Evolutionary conservation across 2,797 vertebrate species (phyloP).

Genomic region (Urophycis tenuis): DNA sequence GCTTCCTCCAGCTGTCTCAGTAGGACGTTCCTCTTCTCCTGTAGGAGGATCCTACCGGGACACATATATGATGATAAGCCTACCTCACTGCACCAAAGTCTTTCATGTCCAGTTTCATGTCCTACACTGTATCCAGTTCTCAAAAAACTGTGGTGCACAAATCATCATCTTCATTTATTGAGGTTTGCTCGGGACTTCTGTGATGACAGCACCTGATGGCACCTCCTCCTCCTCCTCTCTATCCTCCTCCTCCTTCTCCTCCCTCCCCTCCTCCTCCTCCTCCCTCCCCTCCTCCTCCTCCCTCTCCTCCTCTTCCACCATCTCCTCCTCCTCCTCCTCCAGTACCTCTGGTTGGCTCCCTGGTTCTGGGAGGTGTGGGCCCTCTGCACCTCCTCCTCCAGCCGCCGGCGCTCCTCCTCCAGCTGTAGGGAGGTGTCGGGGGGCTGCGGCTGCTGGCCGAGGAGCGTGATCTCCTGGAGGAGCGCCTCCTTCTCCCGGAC

Average conservation of each 20-base stretch:
- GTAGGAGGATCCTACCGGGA: slow-evolving; percentile 71
- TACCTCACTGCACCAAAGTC: too few species aligned
- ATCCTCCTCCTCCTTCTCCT: too few species aligned
- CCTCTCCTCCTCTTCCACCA: too few species aligned
- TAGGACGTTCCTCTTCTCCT: slow-evolving; percentile 88
- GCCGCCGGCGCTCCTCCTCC: slow-evolving; percentile 80
- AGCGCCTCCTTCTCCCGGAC: slow-evolving; percentile 96
- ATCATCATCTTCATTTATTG: too few species aligned
- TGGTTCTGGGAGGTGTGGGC: slow-evolving; percentile 82
- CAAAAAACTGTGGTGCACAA: too few species aligned
- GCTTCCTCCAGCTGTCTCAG: slow-evolving; percentile 93
- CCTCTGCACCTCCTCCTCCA: slow-evolving; percentile 90
- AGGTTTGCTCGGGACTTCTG: too few species aligned
- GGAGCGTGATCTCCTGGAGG: slow-evolving; percentile 88
- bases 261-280: too few species aligned
- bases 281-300: too few species aligned
- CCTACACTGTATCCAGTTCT: background rate
- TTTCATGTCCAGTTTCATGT: background rate
- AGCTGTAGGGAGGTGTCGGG: slow-evolving; percentile 78
- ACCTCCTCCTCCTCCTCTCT: background rate
- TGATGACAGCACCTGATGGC: too few species aligned
- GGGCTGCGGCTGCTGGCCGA: slow-evolving; percentile 81
- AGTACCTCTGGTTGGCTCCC: slow-evolving; percentile 89
- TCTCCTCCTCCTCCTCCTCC: background rate
- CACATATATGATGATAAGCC: background rate